Conservation (phyloP, 1,140 invertebrate genomes). For the Parasteatoda tepidariorum region DNA sequence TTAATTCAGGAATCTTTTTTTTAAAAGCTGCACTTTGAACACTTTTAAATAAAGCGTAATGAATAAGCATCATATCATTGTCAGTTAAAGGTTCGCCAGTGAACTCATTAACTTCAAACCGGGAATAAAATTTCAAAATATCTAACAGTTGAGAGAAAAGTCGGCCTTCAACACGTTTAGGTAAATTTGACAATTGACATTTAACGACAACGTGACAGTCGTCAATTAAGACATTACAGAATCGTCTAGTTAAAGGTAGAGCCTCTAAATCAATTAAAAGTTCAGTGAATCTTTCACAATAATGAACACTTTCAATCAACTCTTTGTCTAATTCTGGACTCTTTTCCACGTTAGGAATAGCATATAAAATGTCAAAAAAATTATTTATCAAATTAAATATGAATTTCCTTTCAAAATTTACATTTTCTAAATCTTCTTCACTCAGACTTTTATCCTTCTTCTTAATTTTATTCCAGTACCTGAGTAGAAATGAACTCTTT, state of each 20-base stretch:
- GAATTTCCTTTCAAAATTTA: constrained; percentile 90
- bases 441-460: constrained; percentile 81
- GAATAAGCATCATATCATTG: constrained; percentile 91
- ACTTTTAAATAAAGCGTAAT: constrained; percentile 91
- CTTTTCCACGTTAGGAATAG: constrained; percentile 72
- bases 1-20: constrained; percentile 87
- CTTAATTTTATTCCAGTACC: constrained; percentile 90
- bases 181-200: constrained; percentile 83
- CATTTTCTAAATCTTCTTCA: constrained; percentile 77
- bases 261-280: constrained; percentile 97
- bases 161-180: constrained; percentile 84
- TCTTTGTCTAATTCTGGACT: constrained; percentile 69
- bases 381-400: constrained; percentile 89
- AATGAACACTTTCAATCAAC: constrained; percentile 77
- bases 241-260: constrained; percentile 91
- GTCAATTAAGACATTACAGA: constrained; percentile 96
- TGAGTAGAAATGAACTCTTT: constrained; percentile 87
- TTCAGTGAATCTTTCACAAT: constrained; percentile 96
- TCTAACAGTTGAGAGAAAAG: constrained; percentile 92
- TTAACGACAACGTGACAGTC: constrained; percentile 93
- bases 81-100: constrained; percentile 94
- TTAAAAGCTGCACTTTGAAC: constrained; percentile 91
- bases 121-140: constrained; percentile 95
- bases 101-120: constrained; percentile 98
- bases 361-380: constrained; percentile 86